Evolutionary conservation across 2,113 vertebrate species (phyloP).

Genomic region (Ancistrus triradiatus): DNA sequence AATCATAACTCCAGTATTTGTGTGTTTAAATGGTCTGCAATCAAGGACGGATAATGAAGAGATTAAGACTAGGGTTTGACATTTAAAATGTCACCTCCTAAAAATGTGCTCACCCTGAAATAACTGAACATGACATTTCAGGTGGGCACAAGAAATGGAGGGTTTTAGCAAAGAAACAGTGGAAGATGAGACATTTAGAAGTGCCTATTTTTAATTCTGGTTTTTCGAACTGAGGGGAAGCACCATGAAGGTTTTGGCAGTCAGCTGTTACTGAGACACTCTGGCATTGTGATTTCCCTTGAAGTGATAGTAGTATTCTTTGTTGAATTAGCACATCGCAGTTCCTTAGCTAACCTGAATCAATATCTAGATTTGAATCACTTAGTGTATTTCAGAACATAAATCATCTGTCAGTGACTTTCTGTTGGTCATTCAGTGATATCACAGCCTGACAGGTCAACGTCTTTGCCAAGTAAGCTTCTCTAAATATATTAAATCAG

Average conservation of each 20-base stretch:
- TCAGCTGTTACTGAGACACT: too few relatives aligned
- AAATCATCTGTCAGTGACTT: not conserved
- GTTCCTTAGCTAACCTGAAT: too few relatives aligned
- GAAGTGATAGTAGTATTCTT: too few relatives aligned
- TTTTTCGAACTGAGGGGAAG: too few relatives aligned
- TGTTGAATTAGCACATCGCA: too few relatives aligned
- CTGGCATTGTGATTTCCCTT: too few relatives aligned
- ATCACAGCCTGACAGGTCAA: slow-evolving; percentile 29
- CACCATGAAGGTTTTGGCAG: too few relatives aligned
- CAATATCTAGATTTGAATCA: too few relatives aligned
- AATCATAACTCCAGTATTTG: not conserved
- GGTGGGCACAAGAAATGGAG: not conserved
- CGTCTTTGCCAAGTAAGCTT: not conserved
- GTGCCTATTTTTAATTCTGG: too few relatives aligned
- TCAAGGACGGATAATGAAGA: not conserved
- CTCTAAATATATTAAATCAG: too few relatives aligned
- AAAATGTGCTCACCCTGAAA: slow-evolving; percentile 6
- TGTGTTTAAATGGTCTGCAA: not conserved
- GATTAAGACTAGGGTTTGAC: not conserved
- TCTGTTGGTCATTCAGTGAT: not conserved
- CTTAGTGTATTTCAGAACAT: slow-evolving; percentile 1
- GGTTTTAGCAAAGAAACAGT: not conserved
- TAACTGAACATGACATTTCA: slow-evolving; percentile 18
- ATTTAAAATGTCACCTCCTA: slow-evolving; percentile 35
- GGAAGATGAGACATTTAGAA: not conserved